These are phyloP conservation scores for Otolemur garnettii DNA, from an alignment of 2,113 vertebrate genomes.

Conservation along the genomic window DNA sequence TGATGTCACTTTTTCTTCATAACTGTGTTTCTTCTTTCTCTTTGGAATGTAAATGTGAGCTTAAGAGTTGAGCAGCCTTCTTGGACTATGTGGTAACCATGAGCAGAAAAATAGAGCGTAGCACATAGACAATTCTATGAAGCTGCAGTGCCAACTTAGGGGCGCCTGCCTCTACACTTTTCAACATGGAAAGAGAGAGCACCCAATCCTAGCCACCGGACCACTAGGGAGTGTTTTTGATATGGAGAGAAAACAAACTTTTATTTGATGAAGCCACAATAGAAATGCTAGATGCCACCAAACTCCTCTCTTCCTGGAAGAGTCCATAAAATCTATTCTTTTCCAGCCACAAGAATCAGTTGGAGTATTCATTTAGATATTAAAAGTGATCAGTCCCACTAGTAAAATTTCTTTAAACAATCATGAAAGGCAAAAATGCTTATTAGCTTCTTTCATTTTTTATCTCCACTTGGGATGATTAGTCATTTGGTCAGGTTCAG, in stretches of 20 bases:
- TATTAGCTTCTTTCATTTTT: slow-evolving; percentile 27
- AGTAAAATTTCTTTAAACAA: neutral
- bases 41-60: neutral
- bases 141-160: neutral
- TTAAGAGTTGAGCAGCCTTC: neutral
- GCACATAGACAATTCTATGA: too few species aligned
- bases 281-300: neutral
- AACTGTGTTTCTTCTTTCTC: neutral
- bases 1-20: neutral
- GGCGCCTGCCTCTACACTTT: neutral
- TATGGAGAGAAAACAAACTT: neutral
- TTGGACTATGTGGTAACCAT: neutral
- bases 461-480: neutral
- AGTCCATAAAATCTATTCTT: neutral
- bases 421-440: neutral
- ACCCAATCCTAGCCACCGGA: too few species aligned
- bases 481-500: slow-evolving; percentile 23
- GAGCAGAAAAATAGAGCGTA: neutral
- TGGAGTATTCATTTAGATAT: slow-evolving; percentile 13
- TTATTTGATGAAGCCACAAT: neutral
- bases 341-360: neutral
- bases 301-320: neutral
- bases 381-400: neutral
- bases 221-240: neutral
- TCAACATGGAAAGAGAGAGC: neutral